Evolutionary conservation across 1,140 invertebrate species (phyloP), one percentile per base, ranked within the genome.

Genomic region (Aphis gossypii): DNA sequence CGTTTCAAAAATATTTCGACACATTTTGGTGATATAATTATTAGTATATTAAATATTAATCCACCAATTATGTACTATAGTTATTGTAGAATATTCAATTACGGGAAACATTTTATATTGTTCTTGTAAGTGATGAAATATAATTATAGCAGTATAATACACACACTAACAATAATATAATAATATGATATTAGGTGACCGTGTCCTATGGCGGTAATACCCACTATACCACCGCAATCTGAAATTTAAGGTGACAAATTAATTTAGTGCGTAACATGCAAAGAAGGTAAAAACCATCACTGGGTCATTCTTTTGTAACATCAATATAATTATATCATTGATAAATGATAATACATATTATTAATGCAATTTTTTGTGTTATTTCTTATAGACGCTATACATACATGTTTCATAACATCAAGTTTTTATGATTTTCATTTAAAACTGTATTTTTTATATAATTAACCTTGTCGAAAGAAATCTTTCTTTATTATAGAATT

Each of bases 221-320:
- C 3, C 30, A 48, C 48, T 51, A 51, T 20, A 14, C 9, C 48
- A 20, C 30, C 4, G 14, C 25, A 11, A n/a, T 76, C 30, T 20
- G 5, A 76, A n/a, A 76, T 76, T 76, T 76, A 76, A 76, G n/a
- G 60, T 76, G 60, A 76, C 60, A 76, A 76, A 76, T 76, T 76
- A 68, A 35, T 76, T 76, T 18, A 76, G 60, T n/a, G 60, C 60
- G 60, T 76, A 76, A 76, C 14, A n/a, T n/a, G n/a, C 60, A 18
- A n/a, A 76, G 14, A 76, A 76, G 60, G 30, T 5, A 76, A n/a
- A n/a, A 76, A 14, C 30, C 46, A n/a, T n/a, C n/a, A 76, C 30
- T 76, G n/a, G 60, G 60, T 76, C 30, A 76, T 76, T 76, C 60
- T 76, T 76, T 76, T 76, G 60, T 76, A 76, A n/a, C 60, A n/a